Conservation (phyloP, 2,113 vertebrate genomes). For the Aegypius monachus region DNA sequence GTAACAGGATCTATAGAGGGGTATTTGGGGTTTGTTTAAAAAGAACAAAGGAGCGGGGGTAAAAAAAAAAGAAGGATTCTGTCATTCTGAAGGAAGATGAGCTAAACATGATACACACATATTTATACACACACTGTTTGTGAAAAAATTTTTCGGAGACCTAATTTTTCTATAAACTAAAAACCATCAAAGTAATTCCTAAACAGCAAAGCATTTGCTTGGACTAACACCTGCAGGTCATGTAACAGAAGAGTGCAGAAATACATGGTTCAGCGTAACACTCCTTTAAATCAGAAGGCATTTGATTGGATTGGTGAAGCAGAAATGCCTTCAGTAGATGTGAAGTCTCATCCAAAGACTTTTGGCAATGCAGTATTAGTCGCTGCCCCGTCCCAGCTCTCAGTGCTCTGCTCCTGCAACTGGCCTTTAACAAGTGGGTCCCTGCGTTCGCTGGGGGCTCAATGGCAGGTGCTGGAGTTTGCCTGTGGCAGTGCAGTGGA, state of each 20-base stretch:
- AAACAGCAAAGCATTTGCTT: not conserved
- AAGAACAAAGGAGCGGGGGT: not conserved
- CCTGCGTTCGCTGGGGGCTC: not conserved
- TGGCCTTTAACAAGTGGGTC: not conserved
- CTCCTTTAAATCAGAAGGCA: not conserved
- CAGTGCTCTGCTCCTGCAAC: not conserved
- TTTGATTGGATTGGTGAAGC: not conserved
- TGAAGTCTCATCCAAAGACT: not conserved
- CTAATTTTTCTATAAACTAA: not conserved
- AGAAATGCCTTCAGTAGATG: not conserved
- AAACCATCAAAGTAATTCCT: not conserved
- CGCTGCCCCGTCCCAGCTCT: not conserved
- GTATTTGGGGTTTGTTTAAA: not conserved
- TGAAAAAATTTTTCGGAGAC: not conserved
- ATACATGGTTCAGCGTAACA: rapidly evolving
- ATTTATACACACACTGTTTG: not conserved
- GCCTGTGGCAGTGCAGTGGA: not conserved
- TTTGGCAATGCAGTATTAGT: not conserved
- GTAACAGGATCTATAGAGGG: slow-evolving; percentile 83
- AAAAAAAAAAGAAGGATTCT: not conserved
- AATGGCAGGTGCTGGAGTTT: not conserved
- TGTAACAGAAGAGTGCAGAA: not conserved
- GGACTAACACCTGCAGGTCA: not conserved
- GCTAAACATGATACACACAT: not conserved
- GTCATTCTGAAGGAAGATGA: not conserved